Percentiles rank a stretch among this genome's conserved stretches.
Evolutionary conservation across 2,888 invertebrate genomes (phyloP).

Genomic region (Lamellibrachia satsuma): DNA sequence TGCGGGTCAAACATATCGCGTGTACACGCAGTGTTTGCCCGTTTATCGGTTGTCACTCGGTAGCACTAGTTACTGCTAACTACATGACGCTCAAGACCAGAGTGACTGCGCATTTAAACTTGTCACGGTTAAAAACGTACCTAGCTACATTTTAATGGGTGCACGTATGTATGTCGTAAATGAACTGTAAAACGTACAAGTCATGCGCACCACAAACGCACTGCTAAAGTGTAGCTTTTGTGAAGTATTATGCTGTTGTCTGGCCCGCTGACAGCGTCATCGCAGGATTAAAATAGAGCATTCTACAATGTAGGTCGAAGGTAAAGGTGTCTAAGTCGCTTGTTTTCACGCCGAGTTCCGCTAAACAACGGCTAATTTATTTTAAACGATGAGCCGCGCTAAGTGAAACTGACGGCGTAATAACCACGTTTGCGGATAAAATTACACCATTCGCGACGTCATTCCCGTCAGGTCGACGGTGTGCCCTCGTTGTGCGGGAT

Average conservation of each 20-base stretch:
- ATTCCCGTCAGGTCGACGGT: neutral
- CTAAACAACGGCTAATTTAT: neutral
- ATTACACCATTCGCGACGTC: neutral
- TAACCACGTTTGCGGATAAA: neutral
- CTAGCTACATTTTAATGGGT: neutral
- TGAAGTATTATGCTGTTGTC: neutral
- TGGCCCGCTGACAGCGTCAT: neutral
- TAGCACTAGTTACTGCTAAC: neutral
- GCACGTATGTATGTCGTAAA: neutral
- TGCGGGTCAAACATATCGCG: neutral
- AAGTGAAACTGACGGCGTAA: neutral
- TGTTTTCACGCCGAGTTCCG: neutral
- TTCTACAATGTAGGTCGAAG: neutral
- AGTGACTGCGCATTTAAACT: neutral
- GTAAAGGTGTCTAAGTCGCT: neutral
- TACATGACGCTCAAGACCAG: neutral
- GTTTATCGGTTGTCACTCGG: conserved; percentile 6
- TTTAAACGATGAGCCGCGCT: neutral
- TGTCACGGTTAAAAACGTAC: neutral
- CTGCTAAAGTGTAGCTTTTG: neutral
- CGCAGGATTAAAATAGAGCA: neutral
- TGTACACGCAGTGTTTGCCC: neutral
- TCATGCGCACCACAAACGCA: neutral
- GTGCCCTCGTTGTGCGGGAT: too few species aligned
- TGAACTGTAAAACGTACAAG: neutral